Evolutionary conservation across 2,797 vertebrate genomes (phyloP), one percentile per base, ranked within the genome.

Genomic region (Monodelphis domestica): DNA sequence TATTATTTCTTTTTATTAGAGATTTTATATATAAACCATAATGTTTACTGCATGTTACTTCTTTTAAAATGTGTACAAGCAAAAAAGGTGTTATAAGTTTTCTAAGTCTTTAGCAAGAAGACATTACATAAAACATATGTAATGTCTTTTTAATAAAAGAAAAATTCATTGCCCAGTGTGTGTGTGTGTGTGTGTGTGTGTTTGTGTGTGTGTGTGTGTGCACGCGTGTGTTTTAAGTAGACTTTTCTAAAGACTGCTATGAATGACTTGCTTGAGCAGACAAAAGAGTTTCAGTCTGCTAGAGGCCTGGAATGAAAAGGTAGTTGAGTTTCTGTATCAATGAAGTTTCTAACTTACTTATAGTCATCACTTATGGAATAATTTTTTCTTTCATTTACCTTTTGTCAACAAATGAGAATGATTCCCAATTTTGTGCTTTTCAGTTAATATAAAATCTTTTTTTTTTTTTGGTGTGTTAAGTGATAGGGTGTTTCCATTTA

Each of bases 381-480:
- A 2, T 53, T 7, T 45, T 92, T 95, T 93, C 52, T 92, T 54
- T 29, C 33, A 88, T 91, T 95, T 95, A 94, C 89, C 93, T 94
- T 45, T 63, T 92, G 12, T 84, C 94, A 94, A 89, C 87, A 53
- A 95, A 57, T 52, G 33, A 9, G 21, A 84, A 84, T 38, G 63
- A 45, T 78, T 24, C 38, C 17, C 17, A 78, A 78, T 84, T 84
- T 59, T 70, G 1, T n/a, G n/a, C n/a, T 38, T 45, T 45, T 84
- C 21, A 84, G 9, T 50, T 84, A 9, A 50, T 26, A 50, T 84
- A 84, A 45, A 84, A 26, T 50, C 4, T 14, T 45, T 50, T 84
- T 63, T 24, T 14, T 45, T 50, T 84, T 63, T 24, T 57, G 54
- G 2, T 84, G 21, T 84, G 3, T 50, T 33, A 11, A 84, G 38